A percentile compares a stretch with the other conserved stretches of the same genome.
Conservation (phyloP, 2,113 vertebrate species). For the Antechinus stuartii region DNA sequence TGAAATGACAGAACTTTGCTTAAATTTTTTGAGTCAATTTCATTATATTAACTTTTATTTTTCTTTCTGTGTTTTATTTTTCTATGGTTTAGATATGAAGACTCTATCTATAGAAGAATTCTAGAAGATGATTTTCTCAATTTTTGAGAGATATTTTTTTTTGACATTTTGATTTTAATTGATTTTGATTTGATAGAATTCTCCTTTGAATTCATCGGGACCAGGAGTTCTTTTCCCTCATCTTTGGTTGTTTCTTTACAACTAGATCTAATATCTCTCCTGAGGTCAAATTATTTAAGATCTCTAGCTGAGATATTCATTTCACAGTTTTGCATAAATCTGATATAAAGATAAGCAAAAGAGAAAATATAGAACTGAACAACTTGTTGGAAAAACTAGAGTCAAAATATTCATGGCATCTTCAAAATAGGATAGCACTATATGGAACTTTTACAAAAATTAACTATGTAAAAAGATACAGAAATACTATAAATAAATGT, state of each 20-base stretch:
- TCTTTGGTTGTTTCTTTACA: not conserved
- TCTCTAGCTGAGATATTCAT: not conserved
- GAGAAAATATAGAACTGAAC: too few relatives aligned
- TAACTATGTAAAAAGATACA: too few relatives aligned
- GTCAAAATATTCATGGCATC: too few relatives aligned
- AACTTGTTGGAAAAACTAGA: too few relatives aligned
- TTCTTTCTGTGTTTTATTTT: not conserved
- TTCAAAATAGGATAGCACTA: too few relatives aligned
- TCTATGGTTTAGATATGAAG: not conserved
- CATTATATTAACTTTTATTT: not conserved
- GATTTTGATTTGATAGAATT: not conserved
- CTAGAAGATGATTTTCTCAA: not conserved
- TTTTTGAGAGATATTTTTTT: not conserved
- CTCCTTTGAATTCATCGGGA: not conserved
- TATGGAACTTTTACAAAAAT: too few relatives aligned
- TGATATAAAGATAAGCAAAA: too few relatives aligned
- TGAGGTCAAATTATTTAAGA: not conserved
- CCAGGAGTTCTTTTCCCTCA: not conserved
- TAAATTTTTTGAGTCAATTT: not conserved
- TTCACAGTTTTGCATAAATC: not conserved
- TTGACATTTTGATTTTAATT: not conserved
- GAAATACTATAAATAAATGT: too few relatives aligned
- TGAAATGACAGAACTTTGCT: not conserved
- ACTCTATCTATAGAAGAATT: not conserved
- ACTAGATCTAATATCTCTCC: not conserved